Base-by-base conservation (phyloP, 1,140 invertebrate species). In the Chironomus striatipennis region DNA sequence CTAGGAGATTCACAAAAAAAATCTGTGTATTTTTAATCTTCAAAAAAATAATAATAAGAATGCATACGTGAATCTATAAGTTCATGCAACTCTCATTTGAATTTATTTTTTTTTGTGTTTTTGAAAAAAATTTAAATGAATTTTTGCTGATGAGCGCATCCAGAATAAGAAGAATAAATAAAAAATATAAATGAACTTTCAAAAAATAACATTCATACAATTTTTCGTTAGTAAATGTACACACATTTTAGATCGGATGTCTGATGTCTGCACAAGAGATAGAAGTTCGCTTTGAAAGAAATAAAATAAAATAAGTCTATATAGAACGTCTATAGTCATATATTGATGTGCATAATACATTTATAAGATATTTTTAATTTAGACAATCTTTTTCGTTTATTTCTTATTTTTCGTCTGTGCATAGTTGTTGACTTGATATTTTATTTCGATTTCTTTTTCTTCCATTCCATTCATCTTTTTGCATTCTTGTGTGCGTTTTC, bases 291-390 rank as follows among this genome's bases (percentile, higher is more conserved):
- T n/a, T 12, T 15, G 43, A 5, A 12, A 12, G 43, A 2, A 47
- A 47, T 12, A 47, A 47, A 57, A 57, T 12, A 15, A 12, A 57
- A 12, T n/a, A 57, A 70, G 65, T 70, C 65, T 70, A 70, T 70
- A 67, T 17, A 57, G 9, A 57, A 12, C 9, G 9, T 57, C n/a
- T 57, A 57, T 57, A 12, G 9, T 57, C 47, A 57, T 57, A 67
- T 67, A 70, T 70, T 70, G 65, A 70, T 21, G 65, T 21, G 65
- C 65, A 70, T 70, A 70, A 70, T 70, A 70, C 65, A 70, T 70
- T 70, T 70, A 21, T 70, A 70, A 70, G 65, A 70, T 70, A 70
- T 70, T 70, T 70, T 70, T 70, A 70, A 70, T 70, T 70, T 70
- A 21, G 65, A 70, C 47, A 57, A 57, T 57, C 47, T 57, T n/a